Percentiles rank a stretch among this genome's conserved stretches.
Conservation (phyloP, 2,113 vertebrate species). For the Aythya baeri region DNA sequence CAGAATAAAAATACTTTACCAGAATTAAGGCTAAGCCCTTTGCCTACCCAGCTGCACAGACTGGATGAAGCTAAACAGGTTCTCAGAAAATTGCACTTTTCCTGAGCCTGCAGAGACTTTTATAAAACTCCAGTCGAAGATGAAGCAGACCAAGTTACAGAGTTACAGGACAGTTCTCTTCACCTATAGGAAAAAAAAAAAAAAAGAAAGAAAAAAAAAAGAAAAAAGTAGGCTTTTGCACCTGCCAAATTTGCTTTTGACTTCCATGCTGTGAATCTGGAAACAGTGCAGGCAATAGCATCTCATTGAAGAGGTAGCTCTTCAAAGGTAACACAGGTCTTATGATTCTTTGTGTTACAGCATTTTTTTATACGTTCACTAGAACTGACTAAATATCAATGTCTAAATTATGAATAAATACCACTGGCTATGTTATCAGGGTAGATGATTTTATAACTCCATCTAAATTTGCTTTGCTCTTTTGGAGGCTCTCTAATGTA, state of each 20-base stretch:
- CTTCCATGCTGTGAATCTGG: neutral
- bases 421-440: constrained; percentile 12
- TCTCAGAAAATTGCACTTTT: neutral
- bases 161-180: neutral
- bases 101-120: neutral
- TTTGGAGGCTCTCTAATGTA: neutral
- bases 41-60: neutral
- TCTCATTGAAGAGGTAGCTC: constrained; percentile 7
- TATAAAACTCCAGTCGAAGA: neutral
- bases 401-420: constrained; percentile 45
- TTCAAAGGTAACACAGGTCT: neutral
- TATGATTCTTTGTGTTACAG: neutral
- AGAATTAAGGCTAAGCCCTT: neutral
- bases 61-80: neutral
- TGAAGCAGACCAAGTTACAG: neutral
- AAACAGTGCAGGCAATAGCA: neutral
- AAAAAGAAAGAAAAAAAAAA: neutral
- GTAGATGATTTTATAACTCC: constrained; percentile 23
- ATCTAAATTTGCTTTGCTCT: constrained; percentile 16
- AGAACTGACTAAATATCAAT: constrained; percentile 4
- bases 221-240: neutral
- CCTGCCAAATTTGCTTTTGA: neutral
- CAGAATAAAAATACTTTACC: neutral
- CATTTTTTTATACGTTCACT: neutral
- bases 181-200: neutral